Evolutionary conservation across 2,888 invertebrate species (phyloP).

Genomic region (Drosophila setosimentum): DNA sequence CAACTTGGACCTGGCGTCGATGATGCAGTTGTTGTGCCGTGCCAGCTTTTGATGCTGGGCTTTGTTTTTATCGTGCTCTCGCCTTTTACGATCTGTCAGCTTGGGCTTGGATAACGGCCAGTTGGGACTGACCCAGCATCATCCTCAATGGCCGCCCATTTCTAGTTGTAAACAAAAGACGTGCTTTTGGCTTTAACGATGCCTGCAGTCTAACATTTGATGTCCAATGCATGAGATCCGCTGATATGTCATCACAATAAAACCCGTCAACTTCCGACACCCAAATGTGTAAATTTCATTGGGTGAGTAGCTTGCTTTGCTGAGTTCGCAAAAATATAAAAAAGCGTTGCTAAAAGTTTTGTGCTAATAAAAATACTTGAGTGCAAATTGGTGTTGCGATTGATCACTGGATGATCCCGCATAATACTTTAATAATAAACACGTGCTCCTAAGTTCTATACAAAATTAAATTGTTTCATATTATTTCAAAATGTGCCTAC

Average conservation of each 20-base stretch:
- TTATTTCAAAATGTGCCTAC: neutral
- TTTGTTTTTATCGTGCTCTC: constrained; percentile 53
- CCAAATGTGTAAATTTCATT: constrained; percentile 46
- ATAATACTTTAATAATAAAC: neutral
- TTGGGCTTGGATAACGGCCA: constrained; percentile 33
- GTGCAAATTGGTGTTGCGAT: constrained; percentile 22
- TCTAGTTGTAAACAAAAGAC: constrained; percentile 62
- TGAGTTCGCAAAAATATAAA: constrained; percentile 18
- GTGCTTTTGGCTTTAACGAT: constrained; percentile 55
- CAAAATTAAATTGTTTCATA: neutral
- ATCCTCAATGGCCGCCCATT: constrained; percentile 26
- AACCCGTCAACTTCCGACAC: constrained; percentile 36
- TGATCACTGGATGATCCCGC: constrained; percentile 12
- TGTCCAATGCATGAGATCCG: constrained; percentile 9
- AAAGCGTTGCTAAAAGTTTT: constrained; percentile 8
- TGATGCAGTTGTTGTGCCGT: constrained; percentile 62
- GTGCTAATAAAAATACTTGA: constrained; percentile 31
- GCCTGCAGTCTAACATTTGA: constrained; percentile 20
- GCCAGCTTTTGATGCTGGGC: constrained; percentile 32
- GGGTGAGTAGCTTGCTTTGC: constrained; percentile 63
- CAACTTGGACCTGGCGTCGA: constrained; percentile 71
- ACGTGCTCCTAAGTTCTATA: neutral
- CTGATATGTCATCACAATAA: constrained; percentile 65
- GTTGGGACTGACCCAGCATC: constrained; percentile 10
- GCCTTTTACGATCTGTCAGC: constrained; percentile 54